Conservation (phyloP, 2,797 vertebrate species). For the Uromys caudimaculatus region DNA sequence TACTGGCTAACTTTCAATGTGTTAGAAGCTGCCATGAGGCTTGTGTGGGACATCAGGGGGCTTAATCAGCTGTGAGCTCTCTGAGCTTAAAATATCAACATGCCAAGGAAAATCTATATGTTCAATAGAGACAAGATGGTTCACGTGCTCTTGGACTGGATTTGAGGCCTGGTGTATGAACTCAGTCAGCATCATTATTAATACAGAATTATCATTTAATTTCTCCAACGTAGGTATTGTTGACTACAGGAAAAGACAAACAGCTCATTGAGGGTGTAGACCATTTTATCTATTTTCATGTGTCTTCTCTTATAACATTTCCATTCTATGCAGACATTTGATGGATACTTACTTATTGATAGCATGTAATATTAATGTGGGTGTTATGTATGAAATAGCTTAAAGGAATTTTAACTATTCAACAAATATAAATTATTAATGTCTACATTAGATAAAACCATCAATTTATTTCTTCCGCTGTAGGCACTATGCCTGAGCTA, state of each 20-base stretch:
- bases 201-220: background rate
- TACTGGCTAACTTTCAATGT: background rate
- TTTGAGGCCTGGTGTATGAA: background rate
- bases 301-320: background rate
- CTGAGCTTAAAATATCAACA: background rate
- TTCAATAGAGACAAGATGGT: background rate
- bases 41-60: background rate
- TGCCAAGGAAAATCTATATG: background rate
- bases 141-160: background rate
- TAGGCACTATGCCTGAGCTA: background rate
- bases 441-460: constrained; percentile 9
- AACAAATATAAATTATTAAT: constrained; percentile 25
- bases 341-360: background rate
- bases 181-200: background rate
- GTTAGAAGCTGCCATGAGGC: background rate
- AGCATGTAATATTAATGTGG: background rate
- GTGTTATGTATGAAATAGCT: background rate
- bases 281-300: background rate
- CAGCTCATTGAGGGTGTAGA: background rate
- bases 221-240: background rate
- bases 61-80: background rate
- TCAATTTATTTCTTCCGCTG: background rate
- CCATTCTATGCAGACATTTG: background rate
- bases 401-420: constrained; percentile 34
- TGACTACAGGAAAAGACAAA: background rate